Percentiles rank a stretch among this genome's conserved stretches.
Evolutionary conservation across 2,113 vertebrate species (phyloP).

Genomic region (Prinia subflava): DNA sequence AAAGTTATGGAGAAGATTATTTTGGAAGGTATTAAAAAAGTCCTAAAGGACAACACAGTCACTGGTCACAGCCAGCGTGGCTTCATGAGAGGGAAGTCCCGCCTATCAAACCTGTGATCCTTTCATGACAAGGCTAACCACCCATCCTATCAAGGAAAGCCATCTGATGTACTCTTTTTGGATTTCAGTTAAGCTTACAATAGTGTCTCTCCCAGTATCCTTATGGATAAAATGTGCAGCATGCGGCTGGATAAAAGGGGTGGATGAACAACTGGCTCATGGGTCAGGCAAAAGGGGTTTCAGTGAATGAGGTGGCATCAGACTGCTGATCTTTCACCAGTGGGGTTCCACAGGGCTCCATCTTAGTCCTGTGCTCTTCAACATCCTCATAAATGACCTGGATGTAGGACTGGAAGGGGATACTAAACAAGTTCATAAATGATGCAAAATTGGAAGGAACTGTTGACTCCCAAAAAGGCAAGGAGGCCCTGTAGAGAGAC

Average conservation of each 20-base stretch:
- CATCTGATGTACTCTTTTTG: background rate
- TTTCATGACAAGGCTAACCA: background rate
- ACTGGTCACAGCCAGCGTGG: rapidly evolving
- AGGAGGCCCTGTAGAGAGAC: background rate
- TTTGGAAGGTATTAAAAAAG: background rate
- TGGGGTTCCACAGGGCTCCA: rapidly evolving
- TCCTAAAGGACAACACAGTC: background rate
- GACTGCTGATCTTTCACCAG: background rate
- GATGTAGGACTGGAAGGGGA: rapidly evolving
- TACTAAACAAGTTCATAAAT: background rate
- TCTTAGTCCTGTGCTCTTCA: background rate
- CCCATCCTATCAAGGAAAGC: background rate
- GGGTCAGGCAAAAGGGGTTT: rapidly evolving
- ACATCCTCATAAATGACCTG: background rate
- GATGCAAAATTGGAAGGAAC: background rate
- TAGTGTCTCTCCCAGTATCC: rapidly evolving
- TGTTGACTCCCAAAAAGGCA: background rate
- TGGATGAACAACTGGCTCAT: background rate
- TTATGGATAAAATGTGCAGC: background rate
- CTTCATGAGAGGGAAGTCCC: background rate
- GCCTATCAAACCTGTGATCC: background rate
- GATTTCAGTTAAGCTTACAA: background rate
- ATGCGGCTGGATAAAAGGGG: background rate
- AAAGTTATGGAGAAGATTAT: background rate
- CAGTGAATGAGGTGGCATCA: too few species aligned